Evolutionary conservation across 1,140 invertebrate genomes (phyloP).

Genomic region (Drosophila ironensis): DNA sequence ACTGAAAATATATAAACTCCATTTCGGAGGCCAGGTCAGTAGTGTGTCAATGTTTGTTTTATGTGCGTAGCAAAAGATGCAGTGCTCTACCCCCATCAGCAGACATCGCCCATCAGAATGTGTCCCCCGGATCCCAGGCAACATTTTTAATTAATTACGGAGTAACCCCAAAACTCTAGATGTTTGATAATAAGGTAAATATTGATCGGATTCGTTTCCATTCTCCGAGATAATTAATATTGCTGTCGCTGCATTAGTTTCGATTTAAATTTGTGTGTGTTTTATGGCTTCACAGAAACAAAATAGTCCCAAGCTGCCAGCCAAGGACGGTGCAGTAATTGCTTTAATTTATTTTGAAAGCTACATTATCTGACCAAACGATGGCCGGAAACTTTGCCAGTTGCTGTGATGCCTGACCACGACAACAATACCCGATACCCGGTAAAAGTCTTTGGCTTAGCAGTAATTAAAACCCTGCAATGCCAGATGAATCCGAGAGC

Average conservation of each 20-base stretch:
- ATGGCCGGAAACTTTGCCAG: conserved; percentile 43
- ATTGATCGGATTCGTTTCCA: conserved; percentile 17
- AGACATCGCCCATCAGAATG: background rate
- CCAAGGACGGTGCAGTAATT: conserved; percentile 45
- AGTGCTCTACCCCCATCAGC: conserved; percentile 1
- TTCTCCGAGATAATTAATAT: conserved; percentile 54
- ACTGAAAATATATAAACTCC: conserved; percentile 64
- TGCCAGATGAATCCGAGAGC: conserved; percentile 26
- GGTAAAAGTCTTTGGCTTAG: conserved; percentile 29
- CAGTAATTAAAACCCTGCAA: conserved; percentile 57
- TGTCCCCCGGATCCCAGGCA: background rate
- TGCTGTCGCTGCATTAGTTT: conserved; percentile 65
- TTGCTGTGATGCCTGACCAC: conserved; percentile 34
- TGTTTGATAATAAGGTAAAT: conserved; percentile 66
- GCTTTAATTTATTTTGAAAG: conserved; percentile 62
- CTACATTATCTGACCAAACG: conserved; percentile 49
- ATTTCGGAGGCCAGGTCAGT: conserved; percentile 60
- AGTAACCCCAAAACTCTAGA: conserved; percentile 31
- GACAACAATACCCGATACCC: conserved; percentile 29
- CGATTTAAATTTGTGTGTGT: conserved; percentile 33
- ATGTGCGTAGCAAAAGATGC: conserved; percentile 57
- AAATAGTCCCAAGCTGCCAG: conserved; percentile 4
- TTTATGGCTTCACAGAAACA: conserved; percentile 31
- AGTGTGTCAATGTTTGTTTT: conserved; percentile 77
- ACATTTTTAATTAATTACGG: conserved; percentile 64